Evolutionary conservation across 2,113 vertebrate genomes (phyloP).

Genomic region (Seriola rivoliana): DNA sequence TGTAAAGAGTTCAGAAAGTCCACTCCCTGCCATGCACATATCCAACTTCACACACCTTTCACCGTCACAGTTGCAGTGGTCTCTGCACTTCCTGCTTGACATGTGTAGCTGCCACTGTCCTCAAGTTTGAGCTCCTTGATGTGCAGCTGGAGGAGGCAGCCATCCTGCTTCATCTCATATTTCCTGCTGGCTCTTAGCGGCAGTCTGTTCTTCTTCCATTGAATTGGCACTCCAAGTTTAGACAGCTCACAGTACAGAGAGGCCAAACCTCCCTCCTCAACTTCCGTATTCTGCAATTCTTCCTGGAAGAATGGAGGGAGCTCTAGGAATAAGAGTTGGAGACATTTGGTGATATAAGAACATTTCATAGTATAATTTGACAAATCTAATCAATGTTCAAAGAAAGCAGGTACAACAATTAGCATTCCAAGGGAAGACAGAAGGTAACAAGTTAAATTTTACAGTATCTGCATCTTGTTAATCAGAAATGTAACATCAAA

Average conservation of each 20-base stretch:
- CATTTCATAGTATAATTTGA: background rate
- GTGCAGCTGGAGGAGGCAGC: constrained; percentile 74
- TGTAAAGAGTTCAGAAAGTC: background rate
- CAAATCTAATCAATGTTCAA: background rate
- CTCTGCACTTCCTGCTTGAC: constrained; percentile 69
- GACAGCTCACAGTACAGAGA: constrained; percentile 78
- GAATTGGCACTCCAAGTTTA: constrained; percentile 69
- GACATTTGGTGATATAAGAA: constrained; percentile 16
- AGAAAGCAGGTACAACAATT: background rate
- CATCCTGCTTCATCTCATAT: constrained; percentile 81
- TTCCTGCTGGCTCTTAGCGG: constrained; percentile 77
- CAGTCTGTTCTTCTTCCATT: constrained; percentile 79
- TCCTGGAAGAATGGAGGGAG: constrained; percentile 77
- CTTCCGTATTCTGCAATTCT: constrained; percentile 66
- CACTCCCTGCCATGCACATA: background rate
- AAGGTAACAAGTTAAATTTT: background rate
- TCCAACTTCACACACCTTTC: constrained; percentile 78
- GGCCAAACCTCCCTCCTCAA: constrained; percentile 58
- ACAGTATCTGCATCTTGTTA: background rate
- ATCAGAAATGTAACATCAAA: background rate
- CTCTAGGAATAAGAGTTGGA: constrained; percentile 52
- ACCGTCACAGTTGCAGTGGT: constrained; percentile 78
- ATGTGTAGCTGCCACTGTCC: constrained; percentile 76
- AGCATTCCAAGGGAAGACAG: background rate
- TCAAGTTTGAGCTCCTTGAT: constrained; percentile 74